These are phyloP conservation scores for Hipposideros armiger DNA, from an alignment of 2,113 vertebrate species.

Conservation along the genomic window DNA sequence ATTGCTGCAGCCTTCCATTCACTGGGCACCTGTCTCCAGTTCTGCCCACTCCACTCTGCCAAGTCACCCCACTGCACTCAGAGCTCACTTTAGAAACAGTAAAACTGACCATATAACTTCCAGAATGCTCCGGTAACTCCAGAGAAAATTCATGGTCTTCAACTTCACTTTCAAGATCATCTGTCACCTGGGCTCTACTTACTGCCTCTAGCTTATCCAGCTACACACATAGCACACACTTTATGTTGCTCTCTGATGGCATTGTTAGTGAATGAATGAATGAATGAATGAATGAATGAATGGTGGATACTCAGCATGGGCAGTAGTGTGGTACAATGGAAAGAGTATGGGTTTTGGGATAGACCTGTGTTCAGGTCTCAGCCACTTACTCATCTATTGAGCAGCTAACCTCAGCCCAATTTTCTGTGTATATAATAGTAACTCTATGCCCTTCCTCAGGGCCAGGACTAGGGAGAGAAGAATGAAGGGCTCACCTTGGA, in stretches of 20 bases:
- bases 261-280: not conserved
- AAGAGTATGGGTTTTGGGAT: not conserved
- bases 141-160: not conserved
- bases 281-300: not conserved
- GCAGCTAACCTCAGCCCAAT: not conserved
- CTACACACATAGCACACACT: fast-evolving
- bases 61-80: not conserved
- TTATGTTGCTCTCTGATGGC: not conserved
- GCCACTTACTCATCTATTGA: not conserved
- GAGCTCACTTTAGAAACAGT: not conserved
- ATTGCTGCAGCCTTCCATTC: not conserved
- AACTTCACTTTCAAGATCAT: not conserved
- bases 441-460: not conserved
- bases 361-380: not conserved
- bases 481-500: not conserved
- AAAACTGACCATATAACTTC: not conserved
- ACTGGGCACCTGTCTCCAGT: not conserved
- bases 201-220: not conserved
- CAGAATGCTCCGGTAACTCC: not conserved
- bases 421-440: not conserved
- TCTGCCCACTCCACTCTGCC: not conserved
- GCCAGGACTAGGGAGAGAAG: no score
- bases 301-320: not conserved
- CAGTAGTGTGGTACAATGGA: fast-evolving
- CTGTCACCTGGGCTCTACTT: not conserved